Percentiles rank a stretch among this genome's conserved stretches.
These are phyloP conservation scores for Volucella zonaria DNA, from an alignment of 2,888 invertebrate species.

Conservation along the genomic window DNA sequence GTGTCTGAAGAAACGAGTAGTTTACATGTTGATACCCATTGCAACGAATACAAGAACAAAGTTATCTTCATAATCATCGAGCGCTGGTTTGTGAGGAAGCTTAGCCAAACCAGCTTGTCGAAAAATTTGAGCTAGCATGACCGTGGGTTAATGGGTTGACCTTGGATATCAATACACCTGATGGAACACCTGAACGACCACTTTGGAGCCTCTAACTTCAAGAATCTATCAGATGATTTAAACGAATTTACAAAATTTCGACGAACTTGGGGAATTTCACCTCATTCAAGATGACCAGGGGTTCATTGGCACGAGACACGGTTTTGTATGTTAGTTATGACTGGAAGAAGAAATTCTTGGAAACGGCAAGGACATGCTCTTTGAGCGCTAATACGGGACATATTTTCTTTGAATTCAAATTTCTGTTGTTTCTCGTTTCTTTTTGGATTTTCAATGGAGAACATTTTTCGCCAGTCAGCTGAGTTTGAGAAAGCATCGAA, in stretches of 20 bases:
- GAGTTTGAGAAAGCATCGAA: too few relatives aligned
- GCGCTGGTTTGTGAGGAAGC: too few relatives aligned
- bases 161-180: constrained; percentile 97
- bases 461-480: too few relatives aligned
- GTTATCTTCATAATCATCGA: constrained; percentile 98
- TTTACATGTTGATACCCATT: constrained; percentile 99
- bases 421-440: too few relatives aligned
- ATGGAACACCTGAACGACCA: constrained; percentile 99
- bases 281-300: constrained; percentile 98
- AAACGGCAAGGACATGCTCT: too few relatives aligned
- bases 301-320: constrained; percentile 99
- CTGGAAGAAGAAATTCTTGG: too few relatives aligned
- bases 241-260: constrained; percentile 97
- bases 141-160: constrained; percentile 86
- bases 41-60: constrained; percentile 99
- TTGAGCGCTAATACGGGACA: too few relatives aligned
- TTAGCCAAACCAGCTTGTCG: too few relatives aligned
- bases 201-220: constrained; percentile 99
- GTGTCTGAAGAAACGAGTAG: constrained; percentile 99
- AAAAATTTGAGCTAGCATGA: constrained; percentile 99
- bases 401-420: too few relatives aligned
- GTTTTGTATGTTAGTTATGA: constrained; percentile 94
- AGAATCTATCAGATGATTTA: constrained; percentile 99
- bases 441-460: too few relatives aligned
- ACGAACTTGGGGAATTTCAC: constrained; percentile 99